These are phyloP conservation scores for Sitta europaea DNA, from an alignment of 2,113 vertebrate genomes.

Conservation along the genomic window DNA sequence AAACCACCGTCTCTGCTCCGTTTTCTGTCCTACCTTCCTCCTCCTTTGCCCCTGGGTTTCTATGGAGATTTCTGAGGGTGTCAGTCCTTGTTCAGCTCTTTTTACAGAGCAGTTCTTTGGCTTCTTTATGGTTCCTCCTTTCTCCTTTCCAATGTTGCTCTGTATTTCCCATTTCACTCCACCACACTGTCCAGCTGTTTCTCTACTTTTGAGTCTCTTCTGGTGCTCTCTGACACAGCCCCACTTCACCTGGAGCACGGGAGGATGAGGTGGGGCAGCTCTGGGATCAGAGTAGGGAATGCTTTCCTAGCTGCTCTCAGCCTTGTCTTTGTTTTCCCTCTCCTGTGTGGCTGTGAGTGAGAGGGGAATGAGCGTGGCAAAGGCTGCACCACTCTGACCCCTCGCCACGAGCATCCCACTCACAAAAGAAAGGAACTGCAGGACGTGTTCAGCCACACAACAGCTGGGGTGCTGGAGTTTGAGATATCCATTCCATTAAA, in stretches of 20 bases:
- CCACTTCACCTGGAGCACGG: accelerated
- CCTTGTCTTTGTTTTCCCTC: background rate
- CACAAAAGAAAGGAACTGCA: background rate
- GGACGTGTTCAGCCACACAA: background rate
- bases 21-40: background rate
- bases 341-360: background rate
- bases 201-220: background rate
- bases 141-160: background rate
- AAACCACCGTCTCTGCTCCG: background rate
- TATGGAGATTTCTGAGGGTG: background rate
- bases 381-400: background rate
- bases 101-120: background rate
- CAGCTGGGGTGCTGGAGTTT: background rate
- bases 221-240: background rate
- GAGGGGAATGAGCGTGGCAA: background rate
- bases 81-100: background rate
- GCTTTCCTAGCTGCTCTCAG: background rate
- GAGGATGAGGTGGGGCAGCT: background rate
- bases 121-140: background rate
- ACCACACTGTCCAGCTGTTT: background rate
- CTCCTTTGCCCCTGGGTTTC: background rate
- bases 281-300: background rate
- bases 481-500: background rate
- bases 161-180: background rate
- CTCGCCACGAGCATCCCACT: background rate